phyloP scores from a whole-genome alignment of 1,140 invertebrate genomes.

The Pseudoatta argentina region DNA sequence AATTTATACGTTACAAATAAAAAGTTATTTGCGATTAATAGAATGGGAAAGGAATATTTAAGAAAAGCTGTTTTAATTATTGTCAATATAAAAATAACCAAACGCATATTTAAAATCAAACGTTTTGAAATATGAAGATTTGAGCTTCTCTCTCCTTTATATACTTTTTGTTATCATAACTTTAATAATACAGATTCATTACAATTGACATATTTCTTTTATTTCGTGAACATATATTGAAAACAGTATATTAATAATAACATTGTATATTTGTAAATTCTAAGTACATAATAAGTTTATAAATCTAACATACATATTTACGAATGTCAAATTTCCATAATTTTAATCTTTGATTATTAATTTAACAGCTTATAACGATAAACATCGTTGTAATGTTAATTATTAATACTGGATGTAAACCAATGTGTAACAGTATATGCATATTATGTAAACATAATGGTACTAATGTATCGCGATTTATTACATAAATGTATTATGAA shows the following conservation, averaged over 20 bases:
- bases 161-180: background rate
- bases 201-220: background rate
- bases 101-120: too few relatives aligned
- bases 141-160: too few relatives aligned
- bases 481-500: conserved; percentile 40
- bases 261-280: background rate
- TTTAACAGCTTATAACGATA: background rate
- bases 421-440: background rate
- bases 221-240: background rate
- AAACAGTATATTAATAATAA: background rate
- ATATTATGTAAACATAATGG: background rate
- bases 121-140: too few relatives aligned
- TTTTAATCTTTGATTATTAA: background rate
- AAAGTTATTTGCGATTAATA: background rate
- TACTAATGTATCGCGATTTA: conserved; percentile 23
- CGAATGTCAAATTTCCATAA: background rate
- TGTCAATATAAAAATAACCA: too few relatives aligned
- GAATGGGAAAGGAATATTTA: background rate
- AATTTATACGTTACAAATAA: background rate
- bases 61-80: background rate
- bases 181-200: background rate
- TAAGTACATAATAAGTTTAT: background rate
- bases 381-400: background rate
- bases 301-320: background rate
- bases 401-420: conserved; percentile 22